Evolutionary conservation across 2,888 invertebrate species (phyloP).

Genomic region (Camptogramma bilineatum): DNA sequence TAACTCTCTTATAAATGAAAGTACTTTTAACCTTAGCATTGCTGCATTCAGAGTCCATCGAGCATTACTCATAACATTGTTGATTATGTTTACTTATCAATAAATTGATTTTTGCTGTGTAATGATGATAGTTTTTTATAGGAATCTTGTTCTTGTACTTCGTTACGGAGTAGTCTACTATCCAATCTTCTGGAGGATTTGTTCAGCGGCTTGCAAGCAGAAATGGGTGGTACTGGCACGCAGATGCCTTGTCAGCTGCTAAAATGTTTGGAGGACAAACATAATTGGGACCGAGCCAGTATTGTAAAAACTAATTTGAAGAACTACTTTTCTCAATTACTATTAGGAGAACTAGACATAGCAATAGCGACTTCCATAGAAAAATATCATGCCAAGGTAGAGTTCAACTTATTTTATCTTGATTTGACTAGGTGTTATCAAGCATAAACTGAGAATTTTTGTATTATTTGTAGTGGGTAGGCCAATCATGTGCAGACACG

Average conservation of each 20-base stretch:
- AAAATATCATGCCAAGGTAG: conserved; percentile 74
- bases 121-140: conserved; percentile 46
- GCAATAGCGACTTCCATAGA: conserved; percentile 77
- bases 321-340: conserved; percentile 65
- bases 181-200: conserved; percentile 66
- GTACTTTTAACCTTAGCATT: too few relatives aligned
- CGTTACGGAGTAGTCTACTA: conserved; percentile 66
- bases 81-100: background rate
- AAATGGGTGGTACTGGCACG: conserved; percentile 56
- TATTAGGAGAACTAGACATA: conserved; percentile 72
- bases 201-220: conserved; percentile 70
- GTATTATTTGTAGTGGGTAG: conserved; percentile 65
- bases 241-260: conserved; percentile 75
- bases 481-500: conserved; percentile 65
- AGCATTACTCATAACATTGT: background rate
- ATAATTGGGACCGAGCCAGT: conserved; percentile 72
- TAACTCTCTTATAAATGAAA: too few relatives aligned
- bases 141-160: conserved; percentile 76
- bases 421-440: background rate
- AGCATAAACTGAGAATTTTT: background rate
- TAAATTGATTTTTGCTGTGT: conserved; percentile 10
- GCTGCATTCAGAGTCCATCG: background rate
- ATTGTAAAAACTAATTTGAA: conserved; percentile 65
- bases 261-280: conserved; percentile 75
- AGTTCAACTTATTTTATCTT: background rate